Conservation (phyloP, 2,113 vertebrate genomes). For the Pionites leucogaster region DNA sequence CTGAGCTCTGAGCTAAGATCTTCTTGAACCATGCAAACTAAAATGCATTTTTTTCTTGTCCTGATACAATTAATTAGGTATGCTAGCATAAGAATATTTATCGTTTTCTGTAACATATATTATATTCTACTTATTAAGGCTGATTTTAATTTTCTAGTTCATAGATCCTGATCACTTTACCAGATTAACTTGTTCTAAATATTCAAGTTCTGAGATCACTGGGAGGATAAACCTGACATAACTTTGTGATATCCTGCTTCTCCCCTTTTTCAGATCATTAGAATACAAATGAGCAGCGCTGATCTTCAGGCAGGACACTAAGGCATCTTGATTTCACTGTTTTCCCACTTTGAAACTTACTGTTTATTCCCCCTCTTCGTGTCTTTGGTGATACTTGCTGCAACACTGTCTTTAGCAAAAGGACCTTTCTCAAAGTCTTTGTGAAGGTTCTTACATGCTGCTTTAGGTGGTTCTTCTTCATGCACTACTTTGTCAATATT, state of each 20-base stretch:
- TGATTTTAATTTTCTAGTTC: slow-evolving; percentile 26
- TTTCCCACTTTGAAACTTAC: neutral
- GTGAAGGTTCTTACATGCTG: neutral
- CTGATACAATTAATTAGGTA: slow-evolving; percentile 1
- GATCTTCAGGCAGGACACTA: neutral
- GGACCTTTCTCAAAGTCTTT: neutral
- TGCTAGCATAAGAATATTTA: neutral
- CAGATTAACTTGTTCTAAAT: slow-evolving; percentile 16
- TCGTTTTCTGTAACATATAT: neutral
- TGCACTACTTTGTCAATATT: neutral
- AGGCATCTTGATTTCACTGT: neutral
- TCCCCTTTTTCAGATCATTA: slow-evolving; percentile 11
- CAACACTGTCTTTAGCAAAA: neutral
- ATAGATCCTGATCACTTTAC: slow-evolving; percentile 12
- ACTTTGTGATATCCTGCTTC: neutral
- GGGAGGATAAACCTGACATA: slow-evolving; percentile 17
- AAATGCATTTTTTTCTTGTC: neutral
- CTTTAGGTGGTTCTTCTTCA: neutral
- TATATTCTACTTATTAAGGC: neutral
- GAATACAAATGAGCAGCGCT: neutral
- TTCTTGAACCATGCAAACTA: neutral
- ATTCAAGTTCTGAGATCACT: slow-evolving; percentile 3
- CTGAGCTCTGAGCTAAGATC: neutral
- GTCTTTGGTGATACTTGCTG: neutral
- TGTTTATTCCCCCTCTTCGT: neutral